Evolutionary conservation across 1,140 invertebrate genomes (phyloP).

Genomic region (Drosophila setifemur): DNA sequence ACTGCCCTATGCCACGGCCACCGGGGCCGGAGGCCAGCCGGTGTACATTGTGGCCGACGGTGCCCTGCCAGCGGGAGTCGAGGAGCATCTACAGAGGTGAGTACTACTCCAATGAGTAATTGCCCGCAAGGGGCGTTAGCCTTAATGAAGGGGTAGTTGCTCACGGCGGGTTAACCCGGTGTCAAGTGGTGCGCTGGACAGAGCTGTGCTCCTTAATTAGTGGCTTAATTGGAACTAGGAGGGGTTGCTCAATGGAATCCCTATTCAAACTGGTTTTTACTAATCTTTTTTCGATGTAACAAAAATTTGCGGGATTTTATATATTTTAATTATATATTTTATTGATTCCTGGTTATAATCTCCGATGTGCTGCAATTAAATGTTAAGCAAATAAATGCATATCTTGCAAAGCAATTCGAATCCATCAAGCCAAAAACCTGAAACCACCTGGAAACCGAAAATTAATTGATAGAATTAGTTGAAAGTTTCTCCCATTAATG

Average conservation of each 20-base stretch:
- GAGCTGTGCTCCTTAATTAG: slow-evolving; percentile 24
- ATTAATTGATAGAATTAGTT: neutral
- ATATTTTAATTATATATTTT: too few relatives aligned
- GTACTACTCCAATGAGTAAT: slow-evolving; percentile 24
- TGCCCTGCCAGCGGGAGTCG: slow-evolving; percentile 57
- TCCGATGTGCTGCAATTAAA: too few relatives aligned
- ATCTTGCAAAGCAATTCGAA: too few relatives aligned
- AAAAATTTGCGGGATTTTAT: too few relatives aligned
- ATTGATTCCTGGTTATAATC: too few relatives aligned
- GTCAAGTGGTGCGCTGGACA: slow-evolving; percentile 18
- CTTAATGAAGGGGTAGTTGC: slow-evolving; percentile 8
- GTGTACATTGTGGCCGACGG: slow-evolving; percentile 80
- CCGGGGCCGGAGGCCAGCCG: slow-evolving; percentile 67
- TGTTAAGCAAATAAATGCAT: too few relatives aligned
- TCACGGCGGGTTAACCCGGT: slow-evolving; percentile 5
- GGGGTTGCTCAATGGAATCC: too few relatives aligned
- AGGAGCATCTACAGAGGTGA: slow-evolving; percentile 81
- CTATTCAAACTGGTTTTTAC: too few relatives aligned
- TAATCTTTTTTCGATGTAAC: too few relatives aligned
- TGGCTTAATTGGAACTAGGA: slow-evolving; percentile 9
- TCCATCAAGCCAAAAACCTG: neutral
- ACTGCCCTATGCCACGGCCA: slow-evolving; percentile 72
- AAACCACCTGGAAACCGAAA: neutral
- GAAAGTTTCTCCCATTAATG: neutral
- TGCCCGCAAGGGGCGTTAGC: slow-evolving; percentile 20